Conservation (phyloP, 2,113 vertebrate genomes). For the Platanista minor region DNA sequence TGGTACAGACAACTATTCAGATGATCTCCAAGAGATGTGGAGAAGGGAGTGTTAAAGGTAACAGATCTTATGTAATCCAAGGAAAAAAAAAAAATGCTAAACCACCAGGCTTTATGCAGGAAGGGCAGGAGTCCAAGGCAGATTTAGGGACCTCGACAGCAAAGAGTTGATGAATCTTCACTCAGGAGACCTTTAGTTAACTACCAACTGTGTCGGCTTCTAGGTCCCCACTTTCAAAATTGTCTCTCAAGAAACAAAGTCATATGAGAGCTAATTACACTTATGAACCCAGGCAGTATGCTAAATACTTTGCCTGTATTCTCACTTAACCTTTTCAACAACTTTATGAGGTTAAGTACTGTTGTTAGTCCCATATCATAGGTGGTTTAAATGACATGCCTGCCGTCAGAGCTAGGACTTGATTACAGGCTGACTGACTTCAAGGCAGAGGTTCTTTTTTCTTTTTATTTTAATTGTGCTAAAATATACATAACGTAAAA, state of each 20-base stretch:
- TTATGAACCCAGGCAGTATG: not conserved
- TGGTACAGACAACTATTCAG: not conserved
- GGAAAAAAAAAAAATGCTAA: not conserved
- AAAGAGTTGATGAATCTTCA: not conserved
- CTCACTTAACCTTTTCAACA: not conserved
- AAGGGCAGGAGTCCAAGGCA: not conserved
- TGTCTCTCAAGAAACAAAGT: not conserved
- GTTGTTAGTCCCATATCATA: accelerated
- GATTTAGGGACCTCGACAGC: not conserved
- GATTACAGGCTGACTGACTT: not conserved
- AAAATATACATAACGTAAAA: not conserved
- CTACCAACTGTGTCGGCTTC: not conserved
- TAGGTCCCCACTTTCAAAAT: not conserved
- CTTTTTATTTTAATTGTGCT: not conserved
- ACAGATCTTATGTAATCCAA: not conserved
- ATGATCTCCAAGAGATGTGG: not conserved
- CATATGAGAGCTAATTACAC: not conserved
- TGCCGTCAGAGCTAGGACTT: not conserved
- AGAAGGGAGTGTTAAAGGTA: not conserved
- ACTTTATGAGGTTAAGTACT: no score
- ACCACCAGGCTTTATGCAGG: not conserved
- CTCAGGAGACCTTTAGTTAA: not conserved
- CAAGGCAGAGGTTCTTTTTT: not conserved
- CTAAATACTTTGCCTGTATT: not conserved
- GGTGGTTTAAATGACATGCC: not conserved